These are phyloP conservation scores for Leptocoma aspasia DNA, from an alignment of 2,113 vertebrate genomes.

Conservation along the genomic window DNA sequence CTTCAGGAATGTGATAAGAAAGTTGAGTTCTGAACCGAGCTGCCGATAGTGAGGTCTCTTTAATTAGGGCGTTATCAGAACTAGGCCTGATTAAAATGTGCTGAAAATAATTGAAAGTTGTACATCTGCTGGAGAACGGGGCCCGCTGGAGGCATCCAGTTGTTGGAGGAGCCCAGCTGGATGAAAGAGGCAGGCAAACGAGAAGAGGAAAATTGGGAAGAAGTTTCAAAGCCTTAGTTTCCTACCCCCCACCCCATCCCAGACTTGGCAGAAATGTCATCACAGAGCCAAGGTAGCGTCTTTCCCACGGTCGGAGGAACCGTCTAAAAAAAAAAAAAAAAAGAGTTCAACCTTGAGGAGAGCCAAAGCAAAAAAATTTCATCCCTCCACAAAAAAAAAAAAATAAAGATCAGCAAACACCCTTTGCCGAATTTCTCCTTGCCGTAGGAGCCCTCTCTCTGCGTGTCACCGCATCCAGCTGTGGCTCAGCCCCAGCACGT, in stretches of 20 bases:
- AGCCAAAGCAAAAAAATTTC: neutral
- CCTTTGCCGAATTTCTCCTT: neutral
- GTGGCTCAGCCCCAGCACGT: neutral
- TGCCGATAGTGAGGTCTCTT: slow-evolving; percentile 55
- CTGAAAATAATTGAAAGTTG: slow-evolving; percentile 67
- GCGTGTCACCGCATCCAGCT: neutral
- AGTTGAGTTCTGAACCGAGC: slow-evolving; percentile 42
- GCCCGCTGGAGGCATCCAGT: slow-evolving; percentile 21
- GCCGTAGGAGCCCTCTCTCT: neutral
- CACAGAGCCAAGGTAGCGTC: slow-evolving; percentile 65
- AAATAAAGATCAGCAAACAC: neutral
- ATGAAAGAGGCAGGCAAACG: neutral
- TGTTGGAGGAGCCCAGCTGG: slow-evolving; percentile 48
- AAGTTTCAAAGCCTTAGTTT: slow-evolving; percentile 22
- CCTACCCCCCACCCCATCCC: slow-evolving; percentile 35
- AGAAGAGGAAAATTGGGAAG: neutral
- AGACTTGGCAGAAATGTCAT: slow-evolving; percentile 50
- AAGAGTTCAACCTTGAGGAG: slow-evolving; percentile 62
- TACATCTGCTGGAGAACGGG: slow-evolving; percentile 47
- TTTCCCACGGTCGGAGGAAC: slow-evolving; percentile 74
- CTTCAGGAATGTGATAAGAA: slow-evolving; percentile 64
- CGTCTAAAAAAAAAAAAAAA: neutral
- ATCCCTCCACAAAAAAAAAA: neutral
- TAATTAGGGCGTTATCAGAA: slow-evolving; percentile 73
- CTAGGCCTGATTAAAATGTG: slow-evolving; percentile 64